Evolutionary conservation across 2,797 vertebrate species (phyloP).

Genomic region (Amniataba percoides): DNA sequence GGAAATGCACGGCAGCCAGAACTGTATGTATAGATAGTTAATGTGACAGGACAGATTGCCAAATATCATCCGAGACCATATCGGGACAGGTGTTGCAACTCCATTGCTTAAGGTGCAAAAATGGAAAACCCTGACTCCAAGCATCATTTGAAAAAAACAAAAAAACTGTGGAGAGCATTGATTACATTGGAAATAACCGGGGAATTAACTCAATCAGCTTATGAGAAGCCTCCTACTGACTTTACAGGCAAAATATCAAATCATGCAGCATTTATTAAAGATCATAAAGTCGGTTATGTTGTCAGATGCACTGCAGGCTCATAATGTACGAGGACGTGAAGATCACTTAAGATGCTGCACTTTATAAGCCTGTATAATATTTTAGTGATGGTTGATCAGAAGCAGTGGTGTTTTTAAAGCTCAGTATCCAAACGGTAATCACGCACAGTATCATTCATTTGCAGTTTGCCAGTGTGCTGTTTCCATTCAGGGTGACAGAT

Average conservation of each 20-base stretch:
- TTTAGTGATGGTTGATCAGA: background rate
- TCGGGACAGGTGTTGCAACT: conserved; percentile 23
- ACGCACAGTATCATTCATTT: background rate
- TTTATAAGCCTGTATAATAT: background rate
- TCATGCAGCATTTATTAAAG: background rate
- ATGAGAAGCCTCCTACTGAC: background rate
- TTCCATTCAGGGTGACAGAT: background rate
- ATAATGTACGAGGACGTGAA: background rate
- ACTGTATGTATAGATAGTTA: conserved; percentile 26
- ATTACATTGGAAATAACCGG: background rate
- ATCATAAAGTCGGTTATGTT: background rate
- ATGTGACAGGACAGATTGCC: conserved; percentile 39
- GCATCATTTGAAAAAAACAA: background rate
- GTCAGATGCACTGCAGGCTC: background rate
- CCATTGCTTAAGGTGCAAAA: conserved; percentile 18
- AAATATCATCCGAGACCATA: conserved; percentile 36
- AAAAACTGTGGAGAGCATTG: background rate
- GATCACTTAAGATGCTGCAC: background rate
- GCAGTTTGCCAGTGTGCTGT: background rate
- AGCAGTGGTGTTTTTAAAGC: background rate
- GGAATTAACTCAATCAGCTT: background rate
- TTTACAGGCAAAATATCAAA: background rate
- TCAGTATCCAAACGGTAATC: background rate
- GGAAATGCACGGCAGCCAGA: conserved; percentile 37
- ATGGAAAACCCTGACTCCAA: conserved; percentile 29